Conservation (phyloP, 2,888 invertebrate genomes). For the Abrostola tripartita region DNA sequence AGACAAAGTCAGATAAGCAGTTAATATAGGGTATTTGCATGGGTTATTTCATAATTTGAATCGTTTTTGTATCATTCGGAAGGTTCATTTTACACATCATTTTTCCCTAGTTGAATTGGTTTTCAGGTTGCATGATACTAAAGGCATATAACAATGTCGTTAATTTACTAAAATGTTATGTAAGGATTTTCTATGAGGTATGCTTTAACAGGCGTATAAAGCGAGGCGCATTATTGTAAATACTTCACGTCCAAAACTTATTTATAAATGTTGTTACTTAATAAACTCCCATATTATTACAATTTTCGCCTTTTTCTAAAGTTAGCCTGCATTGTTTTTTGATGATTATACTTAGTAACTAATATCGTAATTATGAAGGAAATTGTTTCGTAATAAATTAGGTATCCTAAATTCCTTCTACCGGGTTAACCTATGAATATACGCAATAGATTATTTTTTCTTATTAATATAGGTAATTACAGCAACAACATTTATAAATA, state of each 20-base stretch:
- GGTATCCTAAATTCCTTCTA: too few species aligned
- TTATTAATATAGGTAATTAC: neutral
- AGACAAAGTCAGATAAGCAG: too few species aligned
- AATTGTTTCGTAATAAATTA: too few species aligned
- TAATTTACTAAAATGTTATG: neutral
- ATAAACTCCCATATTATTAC: neutral
- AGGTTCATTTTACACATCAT: too few species aligned
- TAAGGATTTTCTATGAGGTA: neutral
- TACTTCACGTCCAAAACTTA: conserved; percentile 44
- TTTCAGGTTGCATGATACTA: conserved; percentile 23
- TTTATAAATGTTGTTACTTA: conserved; percentile 32
- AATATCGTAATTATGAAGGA: neutral
- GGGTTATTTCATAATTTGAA: too few species aligned
- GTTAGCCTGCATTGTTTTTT: too few species aligned
- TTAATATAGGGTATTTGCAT: too few species aligned
- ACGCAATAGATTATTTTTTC: neutral
- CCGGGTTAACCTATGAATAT: too few species aligned
- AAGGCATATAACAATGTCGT: conserved; percentile 2
- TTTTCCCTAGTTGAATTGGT: neutral
- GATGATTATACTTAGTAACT: too few species aligned
- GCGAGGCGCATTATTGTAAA: conserved; percentile 43
- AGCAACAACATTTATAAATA: conserved; percentile 36
- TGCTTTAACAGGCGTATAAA: neutral
- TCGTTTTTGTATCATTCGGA: too few species aligned
- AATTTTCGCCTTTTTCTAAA: too few species aligned